Evolutionary conservation across 2,113 vertebrate species (phyloP), one percentile per base, ranked within the genome.

Genomic region (Syngnathoides biaculeatus): DNA sequence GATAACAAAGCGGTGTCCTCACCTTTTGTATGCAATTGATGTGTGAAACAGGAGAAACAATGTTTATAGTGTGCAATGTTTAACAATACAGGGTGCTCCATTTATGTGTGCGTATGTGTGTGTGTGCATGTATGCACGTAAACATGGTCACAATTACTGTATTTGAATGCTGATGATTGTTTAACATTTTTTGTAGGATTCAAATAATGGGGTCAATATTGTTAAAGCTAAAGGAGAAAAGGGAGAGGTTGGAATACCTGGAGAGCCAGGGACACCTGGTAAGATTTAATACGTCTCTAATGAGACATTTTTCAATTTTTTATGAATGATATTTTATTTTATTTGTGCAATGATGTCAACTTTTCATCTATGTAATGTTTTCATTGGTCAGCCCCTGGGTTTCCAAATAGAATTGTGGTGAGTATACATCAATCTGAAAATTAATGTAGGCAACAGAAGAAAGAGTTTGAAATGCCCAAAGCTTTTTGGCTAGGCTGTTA

Each of bases 191-290:
- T 53, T 62, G 38, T 26, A 89, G 88, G 85, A 75, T 12, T 22
- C 68, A 22, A 3, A 5, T 9, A 61, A 40, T 8, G 55, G 38
- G 45, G 62, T 68, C 65, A 58, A 60, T 24, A 67, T 72, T 24
- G 2, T 39, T 0, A 86, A 62, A 59, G 58, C 83, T 15, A 97
- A 97, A 92, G 96, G 95, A 79, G 93, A 95, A 62, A 96, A 95
- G 75, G 95, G 95, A 72, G 93, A 95, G 5, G 81, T 82, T 64
- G 95, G 95, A 9, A 50, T 81, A 68, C 92, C 94, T 61, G 95
- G 95, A 14, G 85, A 90, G 63, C 91, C 92, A 27, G 94, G 94
- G 52, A 89, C 90, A 74, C 86, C 93, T 89, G 92, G 94, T 96
- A 57, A 80, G 75, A 52, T 14, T 11, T n/a, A 48, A 14, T 14